Conservation (phyloP, 2,888 invertebrate species). For the Drosophila pseudotalamancana region DNA sequence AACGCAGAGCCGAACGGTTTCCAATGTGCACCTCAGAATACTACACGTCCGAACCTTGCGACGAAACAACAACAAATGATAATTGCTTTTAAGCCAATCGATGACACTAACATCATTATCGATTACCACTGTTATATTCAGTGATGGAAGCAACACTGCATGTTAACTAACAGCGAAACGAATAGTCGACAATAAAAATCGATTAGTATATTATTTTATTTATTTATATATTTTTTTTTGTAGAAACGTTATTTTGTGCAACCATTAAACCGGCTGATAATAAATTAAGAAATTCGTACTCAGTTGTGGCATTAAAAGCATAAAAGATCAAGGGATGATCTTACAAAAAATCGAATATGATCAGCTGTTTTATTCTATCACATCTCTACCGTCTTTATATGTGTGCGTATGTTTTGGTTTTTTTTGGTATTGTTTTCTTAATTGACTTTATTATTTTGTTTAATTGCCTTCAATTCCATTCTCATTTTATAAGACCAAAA, state of each 20-base stretch:
- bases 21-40: conserved; percentile 21
- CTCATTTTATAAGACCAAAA: neutral
- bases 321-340: conserved; percentile 23
- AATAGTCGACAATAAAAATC: neutral
- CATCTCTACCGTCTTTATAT: conserved; percentile 10
- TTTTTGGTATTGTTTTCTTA: conserved; percentile 23
- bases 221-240: neutral
- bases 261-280: neutral
- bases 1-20: conserved; percentile 40
- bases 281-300: neutral
- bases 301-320: neutral
- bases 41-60: conserved; percentile 48
- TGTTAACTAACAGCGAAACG: conserved; percentile 1
- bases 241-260: neutral
- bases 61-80: conserved; percentile 59
- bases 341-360: neutral
- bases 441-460: neutral
- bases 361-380: conserved; percentile 38
- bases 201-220: too few relatives aligned
- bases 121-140: conserved; percentile 15
- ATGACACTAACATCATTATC: conserved; percentile 8
- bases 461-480: conserved; percentile 4
- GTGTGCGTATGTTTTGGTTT: conserved; percentile 8
- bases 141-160: too few relatives aligned
- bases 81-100: conserved; percentile 22